A percentile compares a stretch with the other conserved stretches of the same genome.
Evolutionary conservation across 2,797 vertebrate genomes (phyloP).

Genomic region (Neoniphon sammara): DNA sequence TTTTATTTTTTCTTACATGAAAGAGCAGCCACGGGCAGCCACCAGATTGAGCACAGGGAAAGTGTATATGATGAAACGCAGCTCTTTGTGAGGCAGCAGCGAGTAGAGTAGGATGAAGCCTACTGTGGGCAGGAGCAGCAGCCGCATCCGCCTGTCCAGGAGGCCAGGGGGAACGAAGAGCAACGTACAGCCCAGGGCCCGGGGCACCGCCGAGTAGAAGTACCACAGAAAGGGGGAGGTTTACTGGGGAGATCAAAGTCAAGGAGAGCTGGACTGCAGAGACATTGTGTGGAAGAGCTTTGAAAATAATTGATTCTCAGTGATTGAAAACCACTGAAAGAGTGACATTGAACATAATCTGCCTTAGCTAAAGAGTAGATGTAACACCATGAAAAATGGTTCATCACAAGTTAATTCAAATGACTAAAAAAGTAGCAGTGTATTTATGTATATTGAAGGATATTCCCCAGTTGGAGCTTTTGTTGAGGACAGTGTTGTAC

Average conservation of each 20-base stretch:
- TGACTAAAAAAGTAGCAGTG: background rate
- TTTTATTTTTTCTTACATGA: conserved; percentile 82
- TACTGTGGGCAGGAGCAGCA: conserved; percentile 83
- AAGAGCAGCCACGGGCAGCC: conserved; percentile 90
- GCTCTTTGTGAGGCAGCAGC: conserved; percentile 95
- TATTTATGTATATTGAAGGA: conserved; percentile 83
- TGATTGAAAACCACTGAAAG: background rate
- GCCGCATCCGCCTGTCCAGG: conserved; percentile 85
- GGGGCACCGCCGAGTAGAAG: conserved; percentile 94
- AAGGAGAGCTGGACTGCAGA: conserved; percentile 65
- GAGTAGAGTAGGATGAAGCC: conserved; percentile 95
- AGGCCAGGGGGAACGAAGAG: conserved; percentile 90
- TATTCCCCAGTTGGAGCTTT: conserved; percentile 98
- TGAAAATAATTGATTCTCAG: background rate
- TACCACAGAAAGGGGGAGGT: conserved; percentile 96
- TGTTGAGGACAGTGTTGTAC: conserved; percentile 96
- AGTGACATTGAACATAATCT: background rate
- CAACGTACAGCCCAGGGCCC: conserved; percentile 89
- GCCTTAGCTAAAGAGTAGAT: background rate
- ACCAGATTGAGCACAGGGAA: conserved; percentile 91
- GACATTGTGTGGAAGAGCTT: background rate
- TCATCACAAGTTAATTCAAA: background rate
- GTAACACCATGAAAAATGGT: background rate
- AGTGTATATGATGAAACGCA: conserved; percentile 95
- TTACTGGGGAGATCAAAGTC: conserved; percentile 76